These are phyloP conservation scores for Manis pentadactyla DNA, from an alignment of 2,797 vertebrate genomes.

Conservation along the genomic window DNA sequence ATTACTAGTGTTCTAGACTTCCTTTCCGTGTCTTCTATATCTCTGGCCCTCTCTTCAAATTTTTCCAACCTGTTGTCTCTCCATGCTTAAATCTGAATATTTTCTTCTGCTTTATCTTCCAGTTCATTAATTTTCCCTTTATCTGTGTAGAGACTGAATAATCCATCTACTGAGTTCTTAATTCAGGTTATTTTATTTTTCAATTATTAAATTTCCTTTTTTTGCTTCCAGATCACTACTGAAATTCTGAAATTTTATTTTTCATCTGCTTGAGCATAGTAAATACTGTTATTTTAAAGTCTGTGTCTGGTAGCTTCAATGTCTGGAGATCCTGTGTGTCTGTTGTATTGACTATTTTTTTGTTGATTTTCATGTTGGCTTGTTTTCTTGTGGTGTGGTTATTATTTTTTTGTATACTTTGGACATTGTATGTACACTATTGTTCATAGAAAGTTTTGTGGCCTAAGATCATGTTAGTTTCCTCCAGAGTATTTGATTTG, in stretches of 20 bases:
- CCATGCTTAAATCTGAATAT: not conserved
- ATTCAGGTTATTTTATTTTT: not conserved
- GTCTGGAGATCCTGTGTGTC: not conserved
- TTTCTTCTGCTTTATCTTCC: not conserved
- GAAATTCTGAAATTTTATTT: not conserved
- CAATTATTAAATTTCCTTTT: not conserved
- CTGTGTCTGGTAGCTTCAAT: not conserved
- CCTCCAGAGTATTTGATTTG: not conserved
- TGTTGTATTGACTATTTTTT: not conserved
- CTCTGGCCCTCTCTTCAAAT: not conserved
- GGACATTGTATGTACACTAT: not conserved
- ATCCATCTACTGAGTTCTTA: not conserved
- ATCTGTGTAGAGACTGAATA: not conserved
- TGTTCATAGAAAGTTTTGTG: not conserved
- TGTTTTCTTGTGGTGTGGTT: not conserved
- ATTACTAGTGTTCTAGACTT: not conserved
- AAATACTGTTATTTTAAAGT: not conserved
- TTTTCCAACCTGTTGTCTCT: not conserved
- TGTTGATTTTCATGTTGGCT: not conserved
- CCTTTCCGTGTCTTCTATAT: not conserved
- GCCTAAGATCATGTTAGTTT: not conserved
- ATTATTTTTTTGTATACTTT: not conserved
- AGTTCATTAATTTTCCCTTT: not conserved
- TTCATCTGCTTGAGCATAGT: not conserved
- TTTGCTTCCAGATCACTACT: not conserved